Base-by-base conservation (phyloP, 1,140 invertebrate species). In the Eufriesea mexicana region DNA sequence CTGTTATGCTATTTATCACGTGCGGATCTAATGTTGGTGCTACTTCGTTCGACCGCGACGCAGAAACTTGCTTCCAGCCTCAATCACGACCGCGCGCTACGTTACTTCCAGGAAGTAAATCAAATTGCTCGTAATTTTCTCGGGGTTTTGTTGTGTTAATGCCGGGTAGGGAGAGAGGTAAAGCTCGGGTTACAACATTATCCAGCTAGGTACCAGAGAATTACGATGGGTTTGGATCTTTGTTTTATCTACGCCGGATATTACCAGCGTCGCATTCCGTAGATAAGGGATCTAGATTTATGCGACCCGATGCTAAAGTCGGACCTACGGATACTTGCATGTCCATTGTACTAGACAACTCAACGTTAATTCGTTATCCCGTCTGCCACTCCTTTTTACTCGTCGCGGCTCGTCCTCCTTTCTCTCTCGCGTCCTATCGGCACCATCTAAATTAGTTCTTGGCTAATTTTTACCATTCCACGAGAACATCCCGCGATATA, bases 31-130 rank as follows among this genome's bases (percentile, higher is more conserved):
- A 88, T 85, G 85, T 57, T 59, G 82, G 64, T 51, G 54, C 81
- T 71, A 83, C 74, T 66, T 68, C 42, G 71, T 68, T 77, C 54
- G 67, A 54, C 59, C 62, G 79, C 59, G 79, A 45, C 66, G 77
- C 12, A 68, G 76, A 47, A 77, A 70, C 54, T 45, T 64, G 70
- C 62, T 73, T 73, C 74, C 75, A 77, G 81, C 76, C 75, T 84
- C 86, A 84, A 87, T 87, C 86, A 84, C 83, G 76, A 74, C 54
- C 71, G 51, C 71, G 67, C 77, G 77, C 79, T 18, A 62, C 47
- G 51, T 76, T 81, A 88, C 86, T 88, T 85, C 79, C 87, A 79
- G 87, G 86, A 88, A 87, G 87, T 88, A 87, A 88, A 87, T 87
- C 86, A 88, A 88, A 86, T 84, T 79, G 82, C 86, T 80, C 85